Conservation (phyloP, 1,140 invertebrate species). For the Drosophila novamexicana region DNA sequence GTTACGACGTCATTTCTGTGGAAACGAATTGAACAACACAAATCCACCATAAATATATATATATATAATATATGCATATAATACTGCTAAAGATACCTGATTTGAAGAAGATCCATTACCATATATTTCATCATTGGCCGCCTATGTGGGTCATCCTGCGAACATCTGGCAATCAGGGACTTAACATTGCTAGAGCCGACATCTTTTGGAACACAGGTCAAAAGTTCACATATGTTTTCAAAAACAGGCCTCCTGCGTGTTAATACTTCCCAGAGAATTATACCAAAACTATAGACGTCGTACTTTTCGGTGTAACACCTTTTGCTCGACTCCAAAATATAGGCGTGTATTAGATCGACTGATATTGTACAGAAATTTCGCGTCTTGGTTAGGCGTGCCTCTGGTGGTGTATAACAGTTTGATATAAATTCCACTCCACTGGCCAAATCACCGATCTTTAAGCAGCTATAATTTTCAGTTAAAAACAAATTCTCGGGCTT, state of each 20-base stretch:
- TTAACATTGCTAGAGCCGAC: not conserved
- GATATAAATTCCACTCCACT: not conserved
- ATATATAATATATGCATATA: not conserved
- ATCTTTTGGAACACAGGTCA: not conserved
- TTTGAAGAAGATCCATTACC: not conserved
- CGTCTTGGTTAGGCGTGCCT: not conserved
- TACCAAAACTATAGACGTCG: not conserved
- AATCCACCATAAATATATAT: not conserved
- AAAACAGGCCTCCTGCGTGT: too few relatives aligned
- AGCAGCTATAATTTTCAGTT: not conserved
- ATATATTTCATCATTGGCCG: not conserved
- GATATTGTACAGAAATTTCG: not conserved
- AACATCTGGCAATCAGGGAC: not conserved
- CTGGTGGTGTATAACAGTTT: not conserved
- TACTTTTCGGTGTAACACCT: not conserved
- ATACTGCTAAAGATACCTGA: not conserved
- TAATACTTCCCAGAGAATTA: not conserved
- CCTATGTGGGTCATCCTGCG: not conserved
- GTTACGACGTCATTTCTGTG: too few relatives aligned
- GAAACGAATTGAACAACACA: too few relatives aligned
- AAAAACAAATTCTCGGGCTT: constrained; percentile 15
- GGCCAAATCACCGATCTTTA: constrained; percentile 18
- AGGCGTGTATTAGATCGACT: not conserved
- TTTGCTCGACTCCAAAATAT: not conserved
- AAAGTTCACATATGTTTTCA: too few relatives aligned